Evolutionary conservation across 1,140 invertebrate species (phyloP), one percentile per base, ranked within the genome.

Genomic region (Propsilocerus akamusi): DNA sequence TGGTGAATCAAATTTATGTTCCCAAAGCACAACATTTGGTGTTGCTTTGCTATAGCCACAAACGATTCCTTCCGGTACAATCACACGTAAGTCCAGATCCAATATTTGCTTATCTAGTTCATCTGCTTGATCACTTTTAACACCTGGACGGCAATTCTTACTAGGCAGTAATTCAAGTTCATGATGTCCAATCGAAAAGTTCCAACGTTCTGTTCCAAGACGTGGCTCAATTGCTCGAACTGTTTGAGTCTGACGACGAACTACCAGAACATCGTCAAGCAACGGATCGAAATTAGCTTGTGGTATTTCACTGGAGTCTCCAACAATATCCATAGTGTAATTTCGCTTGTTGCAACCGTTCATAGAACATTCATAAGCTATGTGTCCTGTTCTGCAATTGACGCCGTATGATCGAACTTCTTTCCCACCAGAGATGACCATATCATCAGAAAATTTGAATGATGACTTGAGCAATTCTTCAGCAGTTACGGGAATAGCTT

Each of bases 161-260:
- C 66, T 58, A 54, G 67, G 53, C 53, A 69, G 56, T 53, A 88
- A 57, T 46, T 78, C 76, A 26, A 94, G 55, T 54, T 92, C 80
- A 67, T 92, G 83, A 53, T 87, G 80, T 2, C 84, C 88, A 25
- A 96, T 90, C 65, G 87, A 93, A 59, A 93, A 97, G 69, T 96
- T 95, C 92, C 92, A 96, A 58, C 86, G 87, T 72, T 96, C 91
- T 46, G 67, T 60, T 8, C 92, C 91, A 26, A 76, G 78, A 26
- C 77, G 70, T 1, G 86, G 79, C 62, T 95, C 89, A 20, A 91
- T 72, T 25, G 90, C 90, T 51, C 91, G 67, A 8, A 96, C 81
- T 48, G 82, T 92, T 64, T 88, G 85, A 37, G 86, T 86, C 54
- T 79, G 78, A 24, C 87, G 72, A 56, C 82, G 76, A 28, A 95